Evolutionary conservation across 35 echinoderm and acorn worm genomes (phyloP).

Genomic region (Patiria miniata): DNA sequence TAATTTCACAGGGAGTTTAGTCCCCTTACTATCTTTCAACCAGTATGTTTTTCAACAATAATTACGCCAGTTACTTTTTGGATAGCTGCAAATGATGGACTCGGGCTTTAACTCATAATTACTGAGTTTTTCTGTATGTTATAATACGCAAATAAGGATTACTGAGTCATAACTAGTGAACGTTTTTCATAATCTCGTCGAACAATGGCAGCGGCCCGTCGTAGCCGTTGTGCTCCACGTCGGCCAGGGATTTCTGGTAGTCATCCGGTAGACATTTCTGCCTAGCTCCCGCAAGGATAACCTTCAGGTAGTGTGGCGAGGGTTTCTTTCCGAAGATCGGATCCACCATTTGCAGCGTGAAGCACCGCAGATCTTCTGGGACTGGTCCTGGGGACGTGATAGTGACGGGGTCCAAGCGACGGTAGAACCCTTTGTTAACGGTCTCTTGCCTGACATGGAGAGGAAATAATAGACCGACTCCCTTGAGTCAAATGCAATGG

Average conservation of each 20-base stretch:
- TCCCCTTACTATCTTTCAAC: too few species aligned
- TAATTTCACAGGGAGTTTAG: too few species aligned
- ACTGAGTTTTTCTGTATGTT: too few species aligned
- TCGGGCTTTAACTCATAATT: too few species aligned
- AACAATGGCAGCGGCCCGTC: not conserved
- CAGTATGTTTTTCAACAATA: too few species aligned
- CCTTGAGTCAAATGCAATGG: too few species aligned
- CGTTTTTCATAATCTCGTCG: not conserved
- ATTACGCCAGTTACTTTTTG: too few species aligned
- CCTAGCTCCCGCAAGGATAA: not conserved
- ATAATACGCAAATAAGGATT: too few species aligned
- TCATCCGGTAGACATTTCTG: conserved; percentile 1
- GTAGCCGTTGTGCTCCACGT: not conserved
- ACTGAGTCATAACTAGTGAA: too few species aligned
- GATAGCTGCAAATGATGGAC: too few species aligned
- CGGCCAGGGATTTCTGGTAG: not conserved
- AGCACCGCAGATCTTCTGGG: not conserved
- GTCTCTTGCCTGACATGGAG: not conserved
- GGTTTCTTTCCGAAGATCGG: conserved; percentile 1
- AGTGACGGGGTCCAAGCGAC: not conserved
- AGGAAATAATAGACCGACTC: not conserved
- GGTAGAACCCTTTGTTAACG: not conserved
- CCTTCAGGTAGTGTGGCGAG: not conserved
- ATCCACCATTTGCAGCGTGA: conserved; percentile 2
- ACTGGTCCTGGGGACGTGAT: not conserved